Percentiles rank a stretch among this genome's conserved stretches.
Conservation (phyloP, 2,113 vertebrate species). For the Callorhinus ursinus region DNA sequence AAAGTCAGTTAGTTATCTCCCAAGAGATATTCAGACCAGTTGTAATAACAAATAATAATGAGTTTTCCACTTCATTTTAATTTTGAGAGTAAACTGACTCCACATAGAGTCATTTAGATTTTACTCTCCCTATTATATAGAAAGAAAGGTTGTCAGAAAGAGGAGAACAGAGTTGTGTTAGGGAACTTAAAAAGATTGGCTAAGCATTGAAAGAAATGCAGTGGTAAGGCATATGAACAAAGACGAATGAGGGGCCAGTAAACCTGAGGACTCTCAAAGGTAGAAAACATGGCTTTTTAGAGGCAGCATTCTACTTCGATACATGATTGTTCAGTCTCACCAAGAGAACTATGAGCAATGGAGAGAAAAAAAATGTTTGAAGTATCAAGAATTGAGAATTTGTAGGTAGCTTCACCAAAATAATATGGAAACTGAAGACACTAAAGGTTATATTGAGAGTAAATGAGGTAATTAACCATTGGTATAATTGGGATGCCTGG, state of each 20-base stretch:
- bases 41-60: background rate
- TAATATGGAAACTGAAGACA: background rate
- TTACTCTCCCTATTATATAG: background rate
- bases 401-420: background rate
- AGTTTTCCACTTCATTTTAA: background rate
- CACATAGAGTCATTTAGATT: background rate
- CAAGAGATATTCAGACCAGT: background rate
- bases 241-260: background rate
- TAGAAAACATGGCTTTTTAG: background rate
- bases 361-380: background rate
- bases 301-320: background rate
- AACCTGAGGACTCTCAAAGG: background rate
- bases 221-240: background rate
- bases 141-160: background rate
- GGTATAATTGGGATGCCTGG: background rate
- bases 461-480: background rate
- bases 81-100: background rate
- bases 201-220: background rate
- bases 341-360: background rate
- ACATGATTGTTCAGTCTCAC: background rate
- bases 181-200: background rate
- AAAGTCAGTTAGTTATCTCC: background rate
- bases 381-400: background rate
- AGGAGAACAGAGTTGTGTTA: background rate
- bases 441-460: background rate